A percentile compares a stretch with the other conserved stretches of the same genome.
Conservation (phyloP, 2,888 invertebrate genomes). For the Machimus atricapillus region DNA sequence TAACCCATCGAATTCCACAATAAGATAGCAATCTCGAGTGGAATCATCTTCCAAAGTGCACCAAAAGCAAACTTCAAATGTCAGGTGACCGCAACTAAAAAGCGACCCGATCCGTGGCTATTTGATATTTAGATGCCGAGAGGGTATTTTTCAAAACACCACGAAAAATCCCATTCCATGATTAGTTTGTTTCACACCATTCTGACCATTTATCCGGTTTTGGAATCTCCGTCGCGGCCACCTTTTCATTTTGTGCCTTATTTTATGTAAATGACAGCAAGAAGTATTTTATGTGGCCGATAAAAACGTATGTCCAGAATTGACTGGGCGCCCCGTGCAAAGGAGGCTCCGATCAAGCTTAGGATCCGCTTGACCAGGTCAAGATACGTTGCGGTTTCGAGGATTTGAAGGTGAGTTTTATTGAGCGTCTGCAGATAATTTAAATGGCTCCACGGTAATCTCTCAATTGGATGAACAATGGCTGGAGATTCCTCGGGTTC, state of each 20-base stretch:
- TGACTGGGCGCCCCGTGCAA: constrained; percentile 21
- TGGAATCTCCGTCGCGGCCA: constrained; percentile 9
- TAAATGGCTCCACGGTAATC: constrained; percentile 40
- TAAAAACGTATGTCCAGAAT: constrained; percentile 34
- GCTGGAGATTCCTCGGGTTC: constrained; percentile 10
- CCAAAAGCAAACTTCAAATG: constrained; percentile 29
- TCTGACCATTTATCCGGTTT: constrained; percentile 34
- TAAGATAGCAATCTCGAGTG: constrained; percentile 1
- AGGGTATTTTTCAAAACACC: constrained; percentile 28
- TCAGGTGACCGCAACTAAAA: constrained; percentile 15
- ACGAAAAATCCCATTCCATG: constrained; percentile 16
- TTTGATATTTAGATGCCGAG: constrained; percentile 29
- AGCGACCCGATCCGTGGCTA: constrained; percentile 10
- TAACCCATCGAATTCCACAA: not conserved
- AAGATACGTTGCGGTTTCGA: constrained; percentile 17
- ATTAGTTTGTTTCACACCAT: constrained; percentile 40
- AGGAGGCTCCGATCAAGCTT: not conserved
- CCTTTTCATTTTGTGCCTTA: not conserved
- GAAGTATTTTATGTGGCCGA: constrained; percentile 36
- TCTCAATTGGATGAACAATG: constrained; percentile 40
- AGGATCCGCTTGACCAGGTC: constrained; percentile 35
- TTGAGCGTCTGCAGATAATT: constrained; percentile 41
- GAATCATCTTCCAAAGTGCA: constrained; percentile 11
- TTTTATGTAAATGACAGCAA: constrained; percentile 40
- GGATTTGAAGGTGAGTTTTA: constrained; percentile 37